A percentile compares a stretch with the other conserved stretches of the same genome.
Conservation (phyloP, 1,140 invertebrate species). For the Scaptomyza hsui region DNA sequence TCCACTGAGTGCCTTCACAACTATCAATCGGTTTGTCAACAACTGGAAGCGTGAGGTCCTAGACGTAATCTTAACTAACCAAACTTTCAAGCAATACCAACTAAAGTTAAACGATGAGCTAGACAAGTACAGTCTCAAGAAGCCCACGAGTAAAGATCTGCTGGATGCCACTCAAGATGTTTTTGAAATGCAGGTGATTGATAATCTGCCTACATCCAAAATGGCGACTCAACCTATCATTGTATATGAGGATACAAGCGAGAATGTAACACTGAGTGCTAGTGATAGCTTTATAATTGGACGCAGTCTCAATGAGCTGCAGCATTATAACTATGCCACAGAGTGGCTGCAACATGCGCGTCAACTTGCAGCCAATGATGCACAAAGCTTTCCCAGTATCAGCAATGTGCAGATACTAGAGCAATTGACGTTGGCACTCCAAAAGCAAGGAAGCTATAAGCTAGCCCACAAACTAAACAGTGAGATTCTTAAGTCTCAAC, state of each 20-base stretch:
- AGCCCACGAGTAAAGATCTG: slow-evolving; percentile 93
- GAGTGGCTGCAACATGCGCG: slow-evolving; percentile 97
- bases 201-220: slow-evolving; percentile 93
- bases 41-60: slow-evolving; percentile 93
- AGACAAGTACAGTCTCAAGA: slow-evolving; percentile 84
- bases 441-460: slow-evolving; percentile 49
- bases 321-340: slow-evolving; percentile 95
- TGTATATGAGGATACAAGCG: slow-evolving; percentile 87
- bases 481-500: slow-evolving; percentile 43
- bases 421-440: slow-evolving; percentile 29
- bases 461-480: slow-evolving; percentile 57
- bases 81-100: slow-evolving; percentile 19
- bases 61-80: slow-evolving; percentile 42
- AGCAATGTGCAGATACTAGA: slow-evolving; percentile 44
- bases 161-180: slow-evolving; percentile 96
- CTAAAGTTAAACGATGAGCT: slow-evolving; percentile 87
- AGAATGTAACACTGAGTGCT: slow-evolving; percentile 87
- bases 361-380: slow-evolving; percentile 8
- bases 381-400: slow-evolving; percentile 15
- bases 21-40: slow-evolving; percentile 95
- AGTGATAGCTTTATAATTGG: slow-evolving; percentile 98
- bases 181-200: slow-evolving; percentile 96
- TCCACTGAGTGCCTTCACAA: slow-evolving; percentile 64
- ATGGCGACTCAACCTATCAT: slow-evolving; percentile 90
- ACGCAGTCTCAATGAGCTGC: slow-evolving; percentile 93